Evolutionary conservation across 1,140 invertebrate genomes (phyloP).

Genomic region (Brachionus angularis): DNA sequence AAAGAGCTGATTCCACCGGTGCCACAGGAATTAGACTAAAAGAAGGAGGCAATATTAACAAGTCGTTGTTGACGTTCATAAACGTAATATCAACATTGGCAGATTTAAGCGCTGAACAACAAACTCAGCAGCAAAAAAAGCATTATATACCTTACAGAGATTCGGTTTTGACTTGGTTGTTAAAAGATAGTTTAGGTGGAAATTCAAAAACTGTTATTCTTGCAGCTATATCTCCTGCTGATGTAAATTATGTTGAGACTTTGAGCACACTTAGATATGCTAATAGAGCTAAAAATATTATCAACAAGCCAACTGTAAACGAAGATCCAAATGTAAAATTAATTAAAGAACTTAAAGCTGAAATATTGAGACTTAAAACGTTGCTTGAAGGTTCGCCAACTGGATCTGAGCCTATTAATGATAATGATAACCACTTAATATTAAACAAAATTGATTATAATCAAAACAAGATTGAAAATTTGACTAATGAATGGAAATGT

Average conservation of each 20-base stretch:
- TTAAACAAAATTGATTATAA: conserved; percentile 5
- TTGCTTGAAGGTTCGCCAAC: background rate
- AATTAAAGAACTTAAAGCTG: conserved; percentile 63
- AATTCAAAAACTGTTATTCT: conserved; percentile 68
- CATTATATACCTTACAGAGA: conserved; percentile 63
- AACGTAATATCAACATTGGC: conserved; percentile 63
- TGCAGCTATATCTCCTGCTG: conserved; percentile 66
- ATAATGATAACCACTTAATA: background rate
- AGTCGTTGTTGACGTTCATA: conserved; percentile 61
- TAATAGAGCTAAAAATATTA: conserved; percentile 64
- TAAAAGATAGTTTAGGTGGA: conserved; percentile 66
- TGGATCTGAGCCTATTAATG: background rate
- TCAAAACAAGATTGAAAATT: background rate
- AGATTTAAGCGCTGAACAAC: conserved; percentile 45
- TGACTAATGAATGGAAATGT: conserved; percentile 28
- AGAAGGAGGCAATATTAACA: conserved; percentile 66
- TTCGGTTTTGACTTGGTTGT: conserved; percentile 63
- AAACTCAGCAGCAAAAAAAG: conserved; percentile 2
- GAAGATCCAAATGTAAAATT: conserved; percentile 63
- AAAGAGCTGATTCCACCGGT: conserved; percentile 63
- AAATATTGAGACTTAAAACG: conserved; percentile 56
- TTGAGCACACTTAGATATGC: conserved; percentile 65
- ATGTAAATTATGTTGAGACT: conserved; percentile 68
- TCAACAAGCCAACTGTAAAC: conserved; percentile 63
- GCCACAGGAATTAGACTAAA: conserved; percentile 63